Evolutionary conservation across 2,888 invertebrate genomes (phyloP).

Genomic region (Polyommatus iphigenia): DNA sequence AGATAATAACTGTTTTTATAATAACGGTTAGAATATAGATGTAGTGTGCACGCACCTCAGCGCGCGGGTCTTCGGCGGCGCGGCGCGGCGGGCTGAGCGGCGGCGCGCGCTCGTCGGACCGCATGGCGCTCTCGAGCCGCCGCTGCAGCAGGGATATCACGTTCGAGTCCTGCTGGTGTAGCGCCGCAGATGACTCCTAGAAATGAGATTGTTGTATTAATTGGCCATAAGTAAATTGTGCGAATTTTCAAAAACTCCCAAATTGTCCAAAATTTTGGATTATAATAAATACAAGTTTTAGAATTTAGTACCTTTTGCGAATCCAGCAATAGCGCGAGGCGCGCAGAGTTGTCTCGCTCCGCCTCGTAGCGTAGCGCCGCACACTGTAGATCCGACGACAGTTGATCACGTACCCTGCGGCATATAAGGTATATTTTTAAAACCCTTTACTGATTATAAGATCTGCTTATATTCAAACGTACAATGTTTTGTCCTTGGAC

Average conservation of each 20-base stretch:
- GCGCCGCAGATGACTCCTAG: slow-evolving; percentile 30
- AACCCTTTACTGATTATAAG: not conserved
- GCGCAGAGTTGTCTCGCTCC: slow-evolving; percentile 75
- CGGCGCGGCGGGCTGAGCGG: slow-evolving; percentile 60
- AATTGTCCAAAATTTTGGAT: too few species aligned
- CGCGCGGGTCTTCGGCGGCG: slow-evolving; percentile 42
- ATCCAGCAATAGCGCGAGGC: slow-evolving; percentile 79
- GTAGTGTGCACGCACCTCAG: slow-evolving; percentile 55
- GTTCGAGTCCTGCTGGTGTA: slow-evolving; percentile 82
- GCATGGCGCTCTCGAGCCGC: slow-evolving; percentile 82
- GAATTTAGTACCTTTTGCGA: slow-evolving; percentile 71
- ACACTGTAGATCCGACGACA: slow-evolving; percentile 69
- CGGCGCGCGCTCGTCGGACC: slow-evolving; percentile 81
- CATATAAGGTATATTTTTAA: not conserved
- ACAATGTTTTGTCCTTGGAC: too few species aligned
- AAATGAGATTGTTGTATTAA: not conserved
- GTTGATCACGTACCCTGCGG: slow-evolving; percentile 69
- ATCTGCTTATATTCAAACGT: too few species aligned
- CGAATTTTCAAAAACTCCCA: too few species aligned
- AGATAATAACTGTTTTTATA: too few species aligned
- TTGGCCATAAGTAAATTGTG: not conserved
- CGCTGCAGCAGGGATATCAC: slow-evolving; percentile 84
- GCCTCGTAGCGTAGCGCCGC: slow-evolving; percentile 69
- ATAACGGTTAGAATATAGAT: too few species aligned
- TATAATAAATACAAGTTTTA: too few species aligned